Conservation (phyloP, 1,140 invertebrate genomes). For the Gerris buenoi region DNA sequence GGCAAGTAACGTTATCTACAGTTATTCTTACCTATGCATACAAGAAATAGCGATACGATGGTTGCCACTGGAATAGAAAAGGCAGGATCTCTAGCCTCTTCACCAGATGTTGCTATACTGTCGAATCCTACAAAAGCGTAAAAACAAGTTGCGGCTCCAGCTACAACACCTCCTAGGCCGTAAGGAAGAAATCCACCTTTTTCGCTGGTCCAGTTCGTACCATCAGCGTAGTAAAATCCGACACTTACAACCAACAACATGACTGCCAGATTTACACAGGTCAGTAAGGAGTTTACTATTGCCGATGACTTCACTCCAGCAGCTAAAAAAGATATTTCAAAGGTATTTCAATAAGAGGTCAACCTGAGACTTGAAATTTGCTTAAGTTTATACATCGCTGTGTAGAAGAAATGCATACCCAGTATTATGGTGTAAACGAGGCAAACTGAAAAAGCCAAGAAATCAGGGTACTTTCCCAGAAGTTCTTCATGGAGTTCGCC, state of each 20-base stretch:
- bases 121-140: constrained; percentile 86
- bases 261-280: constrained; percentile 57
- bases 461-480: constrained; percentile 58
- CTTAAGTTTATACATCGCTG: too few species aligned
- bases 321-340: constrained; percentile 35
- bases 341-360: too few species aligned
- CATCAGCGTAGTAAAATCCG: constrained; percentile 63
- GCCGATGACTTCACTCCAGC: constrained; percentile 77
- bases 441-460: constrained; percentile 61
- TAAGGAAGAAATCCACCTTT: constrained; percentile 62
- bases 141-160: constrained; percentile 77
- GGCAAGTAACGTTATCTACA: too few species aligned
- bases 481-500: constrained; percentile 55
- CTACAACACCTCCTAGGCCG: constrained; percentile 45
- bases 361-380: too few species aligned
- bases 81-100: constrained; percentile 45
- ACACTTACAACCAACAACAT: constrained; percentile 57
- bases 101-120: constrained; percentile 56
- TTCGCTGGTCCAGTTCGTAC: constrained; percentile 59
- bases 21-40: constrained; percentile 20
- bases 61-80: constrained; percentile 44
- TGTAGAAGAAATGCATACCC: too few species aligned
- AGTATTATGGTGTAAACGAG: constrained; percentile 52
- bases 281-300: constrained; percentile 64
- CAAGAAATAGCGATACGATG: constrained; percentile 31